These are phyloP conservation scores for Bombus impatiens DNA, from an alignment of 1,140 invertebrate species.

Conservation along the genomic window DNA sequence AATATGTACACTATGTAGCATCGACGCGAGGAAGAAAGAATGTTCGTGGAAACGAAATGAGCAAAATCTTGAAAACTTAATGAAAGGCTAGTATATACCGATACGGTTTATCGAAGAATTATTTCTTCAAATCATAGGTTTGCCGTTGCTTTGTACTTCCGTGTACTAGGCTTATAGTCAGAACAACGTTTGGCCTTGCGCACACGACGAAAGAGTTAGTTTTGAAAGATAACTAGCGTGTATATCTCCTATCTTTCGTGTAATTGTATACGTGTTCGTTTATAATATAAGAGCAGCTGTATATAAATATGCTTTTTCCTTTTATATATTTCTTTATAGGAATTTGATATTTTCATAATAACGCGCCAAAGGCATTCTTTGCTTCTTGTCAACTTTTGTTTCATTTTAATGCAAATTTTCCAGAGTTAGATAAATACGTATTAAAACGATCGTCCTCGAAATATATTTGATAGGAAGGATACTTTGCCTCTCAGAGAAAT, in stretches of 20 bases:
- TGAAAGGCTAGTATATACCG: neutral
- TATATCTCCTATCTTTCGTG: neutral
- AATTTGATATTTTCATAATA: no score
- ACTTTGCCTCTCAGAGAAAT: neutral
- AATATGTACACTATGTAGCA: neutral
- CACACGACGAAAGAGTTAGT: neutral
- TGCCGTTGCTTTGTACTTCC: slow-evolving; percentile 18
- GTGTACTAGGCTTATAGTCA: neutral
- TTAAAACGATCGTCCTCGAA: neutral
- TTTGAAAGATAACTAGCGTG: neutral
- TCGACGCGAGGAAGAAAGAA: no score
- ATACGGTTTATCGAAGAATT: slow-evolving; percentile 2
- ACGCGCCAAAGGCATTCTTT: no score
- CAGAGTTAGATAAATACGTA: no score
- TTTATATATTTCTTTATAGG: neutral
- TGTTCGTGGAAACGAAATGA: neutral
- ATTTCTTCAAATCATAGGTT: slow-evolving; percentile 32
- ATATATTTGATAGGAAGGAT: neutral
- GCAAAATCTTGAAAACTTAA: neutral
- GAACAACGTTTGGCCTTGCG: neutral
- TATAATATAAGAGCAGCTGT: no score
- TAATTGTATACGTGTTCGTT: neutral
- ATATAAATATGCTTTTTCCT: neutral
- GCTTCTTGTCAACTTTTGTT: no score
- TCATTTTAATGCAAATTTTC: neutral